Evolutionary conservation across 2,797 vertebrate genomes (phyloP), one percentile per base, ranked within the genome.

Genomic region (Mormyrus proboscirostris): DNA sequence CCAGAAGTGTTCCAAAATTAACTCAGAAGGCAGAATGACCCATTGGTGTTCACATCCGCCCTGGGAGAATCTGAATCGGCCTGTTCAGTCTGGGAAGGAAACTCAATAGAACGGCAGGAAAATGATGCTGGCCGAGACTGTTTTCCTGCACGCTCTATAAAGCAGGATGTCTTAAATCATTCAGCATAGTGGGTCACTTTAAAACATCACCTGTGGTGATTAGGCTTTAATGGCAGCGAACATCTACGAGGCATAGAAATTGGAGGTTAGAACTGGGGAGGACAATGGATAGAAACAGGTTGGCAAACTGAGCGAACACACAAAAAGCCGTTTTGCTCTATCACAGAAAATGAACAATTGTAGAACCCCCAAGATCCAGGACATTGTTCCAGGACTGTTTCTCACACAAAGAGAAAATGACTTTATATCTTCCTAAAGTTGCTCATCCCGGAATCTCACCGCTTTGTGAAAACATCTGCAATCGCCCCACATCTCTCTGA

Each of bases 101-200:
- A 33, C 12, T 44, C 0, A 14, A 89, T 25, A 49, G 88, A 73
- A 33, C 82, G 86, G 1, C 76, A n/a, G 62, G 41, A 49, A 65
- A 79, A 79, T 62, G 73, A 55, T 51, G 51, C 25, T 85, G 55
- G 69, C 55, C 51, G 82, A 84, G 79, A 49, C 85, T 50, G 44
- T 14, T 65, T 51, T 57, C 6, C 22, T 14, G n/a, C 9, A n/a
- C 38, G 50, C 12, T 50, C 25, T 86, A 19, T 49, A 69, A 47
- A n/a, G 10, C 88, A 22, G 6, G 29, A 22, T 14, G 87, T 90
- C 73, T 79, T 91, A 88, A 79, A 79, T 82, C 89, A 57, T 89
- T 4, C 4, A 55, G 87, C 16, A 51, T 50, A 84, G 50, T 89
- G 65, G 88, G 33, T 91, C 88, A 44, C 90, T 91, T 90, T 90